phyloP scores from a whole-genome alignment of 2,113 vertebrate species.

The Parotia lawesii region DNA sequence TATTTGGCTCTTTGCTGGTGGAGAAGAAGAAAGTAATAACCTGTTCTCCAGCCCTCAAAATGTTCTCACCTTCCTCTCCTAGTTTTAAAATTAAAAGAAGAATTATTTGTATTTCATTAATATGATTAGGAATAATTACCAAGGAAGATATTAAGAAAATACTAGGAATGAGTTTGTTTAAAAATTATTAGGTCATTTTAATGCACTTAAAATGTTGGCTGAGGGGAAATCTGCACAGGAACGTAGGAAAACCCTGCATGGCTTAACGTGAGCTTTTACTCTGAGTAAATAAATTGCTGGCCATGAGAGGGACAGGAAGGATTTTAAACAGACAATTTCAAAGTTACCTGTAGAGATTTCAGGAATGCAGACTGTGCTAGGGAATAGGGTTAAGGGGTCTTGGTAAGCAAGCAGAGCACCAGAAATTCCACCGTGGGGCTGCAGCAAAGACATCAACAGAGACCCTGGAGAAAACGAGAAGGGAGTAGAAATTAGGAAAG shows the following conservation, averaged over 20 bases:
- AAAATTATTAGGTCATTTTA: not conserved
- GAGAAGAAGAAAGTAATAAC: not conserved
- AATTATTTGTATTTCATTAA: not conserved
- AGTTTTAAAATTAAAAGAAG: not conserved
- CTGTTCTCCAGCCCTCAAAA: not conserved
- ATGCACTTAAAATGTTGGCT: not conserved
- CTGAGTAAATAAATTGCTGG: not conserved
- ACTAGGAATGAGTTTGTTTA: not conserved
- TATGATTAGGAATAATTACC: not conserved
- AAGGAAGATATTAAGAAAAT: not conserved
- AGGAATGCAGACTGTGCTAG: not conserved
- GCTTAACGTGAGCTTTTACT: not conserved
- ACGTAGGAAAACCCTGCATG: not conserved
- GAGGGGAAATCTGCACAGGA: not conserved
- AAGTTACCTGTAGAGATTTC: not conserved
- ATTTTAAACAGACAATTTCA: not conserved
- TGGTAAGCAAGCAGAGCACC: not conserved
- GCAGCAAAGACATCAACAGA: not conserved
- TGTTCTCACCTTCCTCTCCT: not conserved
- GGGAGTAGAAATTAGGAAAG: not conserved
- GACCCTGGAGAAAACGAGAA: not conserved
- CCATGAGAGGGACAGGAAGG: not conserved
- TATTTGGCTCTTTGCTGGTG: not conserved
- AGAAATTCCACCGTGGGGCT: not conserved
- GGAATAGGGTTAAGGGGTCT: not conserved